phyloP scores from a whole-genome alignment of 1,140 invertebrate species.

The Calycopis cecrops region DNA sequence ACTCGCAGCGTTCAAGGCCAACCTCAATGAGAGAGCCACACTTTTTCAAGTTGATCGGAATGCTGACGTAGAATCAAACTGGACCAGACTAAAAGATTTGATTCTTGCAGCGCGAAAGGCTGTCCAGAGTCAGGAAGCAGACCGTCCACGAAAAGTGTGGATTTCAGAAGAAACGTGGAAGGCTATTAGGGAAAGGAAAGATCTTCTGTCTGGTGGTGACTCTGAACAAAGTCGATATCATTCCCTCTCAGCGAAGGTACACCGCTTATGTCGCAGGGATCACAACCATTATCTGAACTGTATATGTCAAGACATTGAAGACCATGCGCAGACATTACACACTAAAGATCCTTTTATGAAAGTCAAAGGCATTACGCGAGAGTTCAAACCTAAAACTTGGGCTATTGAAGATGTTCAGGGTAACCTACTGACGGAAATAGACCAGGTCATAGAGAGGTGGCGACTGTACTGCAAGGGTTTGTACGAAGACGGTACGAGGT shows the following conservation, averaged over 20 bases:
- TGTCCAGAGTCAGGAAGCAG: background rate
- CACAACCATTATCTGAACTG: constrained; percentile 17
- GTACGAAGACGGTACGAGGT: background rate
- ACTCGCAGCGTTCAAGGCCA: background rate
- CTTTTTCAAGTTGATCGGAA: background rate
- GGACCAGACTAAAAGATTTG: background rate
- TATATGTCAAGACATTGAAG: constrained; percentile 21
- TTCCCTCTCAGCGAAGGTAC: constrained; percentile 13
- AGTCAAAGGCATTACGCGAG: constrained; percentile 12
- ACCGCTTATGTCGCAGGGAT: constrained; percentile 22
- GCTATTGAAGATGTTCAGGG: constrained; percentile 13
- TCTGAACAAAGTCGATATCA: constrained; percentile 15
- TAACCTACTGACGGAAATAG: constrained; percentile 1
- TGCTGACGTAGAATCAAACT: background rate
- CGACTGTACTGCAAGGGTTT: background rate
- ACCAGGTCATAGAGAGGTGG: background rate
- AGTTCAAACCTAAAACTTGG: constrained; percentile 20
- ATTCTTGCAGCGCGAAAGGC: background rate
- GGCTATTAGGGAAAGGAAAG: constrained; percentile 22
- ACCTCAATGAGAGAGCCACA: too few species aligned
- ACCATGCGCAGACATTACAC: constrained; percentile 18
- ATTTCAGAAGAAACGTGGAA: constrained; percentile 27
- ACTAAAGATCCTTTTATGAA: constrained; percentile 21
- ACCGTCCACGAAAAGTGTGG: constrained; percentile 19
- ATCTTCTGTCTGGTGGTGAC: constrained; percentile 16